Evolutionary conservation across 2,113 vertebrate species (phyloP), one percentile per base, ranked within the genome.

Genomic region (Oxyura jamaicensis): DNA sequence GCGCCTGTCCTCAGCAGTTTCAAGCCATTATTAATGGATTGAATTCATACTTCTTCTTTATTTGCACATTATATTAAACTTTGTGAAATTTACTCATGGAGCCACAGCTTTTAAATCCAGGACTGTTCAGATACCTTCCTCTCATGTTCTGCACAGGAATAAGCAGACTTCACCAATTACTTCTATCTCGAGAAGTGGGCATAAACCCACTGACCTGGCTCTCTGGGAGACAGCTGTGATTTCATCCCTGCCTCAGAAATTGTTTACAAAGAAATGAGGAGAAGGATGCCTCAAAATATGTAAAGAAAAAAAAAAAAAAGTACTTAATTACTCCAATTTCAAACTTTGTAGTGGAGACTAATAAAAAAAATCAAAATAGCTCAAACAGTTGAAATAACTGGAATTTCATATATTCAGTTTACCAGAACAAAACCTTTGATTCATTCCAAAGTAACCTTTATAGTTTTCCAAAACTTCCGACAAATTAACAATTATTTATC

Each of bases 171-270:
- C 26, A 23, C 50, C 3, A 0, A 1, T 13, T 52, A 26, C 48
- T 78, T n/a, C 78, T 46, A 41, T 29, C 53, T 83, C 78, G 52
- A 1, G 8, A 4, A 14, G 88, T 60, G 71, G 58, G 71, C 58
- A 19, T 56, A 66, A 25, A 20, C 44, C 56, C 50, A 35, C 35
- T 59, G 58, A 29, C 33, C 67, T 19, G 41, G 7, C 58, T 56
- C 21, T 53, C 8, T 2, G 10, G 58, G 78, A 60, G 36, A 67
- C n/a, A 36, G 20, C 10, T 2, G 4, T 60, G 71, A 73, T 83
- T 69, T 86, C 80, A 88, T 48, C 36, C 44, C 59, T 72, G 74
- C 52, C 69, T 88, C 78, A 93, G 22, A 58, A 79, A 75, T 2
- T 65, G 48, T 81, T 87, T 68, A 12, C 28, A 16, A 8, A 23